Percentiles rank a stretch among this genome's conserved stretches.
Conservation (phyloP, 2,888 invertebrate species). For the Heterodera filipjevi region DNA sequence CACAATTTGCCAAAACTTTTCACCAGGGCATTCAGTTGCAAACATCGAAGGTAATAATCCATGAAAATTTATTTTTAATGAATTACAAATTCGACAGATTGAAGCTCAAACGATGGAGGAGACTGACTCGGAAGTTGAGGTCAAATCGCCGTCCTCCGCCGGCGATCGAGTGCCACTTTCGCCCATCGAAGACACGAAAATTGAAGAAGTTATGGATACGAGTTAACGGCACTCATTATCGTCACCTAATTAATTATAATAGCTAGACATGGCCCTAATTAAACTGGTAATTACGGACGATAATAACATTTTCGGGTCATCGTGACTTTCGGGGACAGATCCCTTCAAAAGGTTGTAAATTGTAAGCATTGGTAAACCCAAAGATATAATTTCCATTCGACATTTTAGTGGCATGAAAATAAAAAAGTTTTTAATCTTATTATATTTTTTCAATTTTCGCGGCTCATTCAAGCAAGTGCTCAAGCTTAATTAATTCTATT, state of each 20-base stretch:
- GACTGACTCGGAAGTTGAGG: constrained; percentile 6
- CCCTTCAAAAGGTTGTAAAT: background rate
- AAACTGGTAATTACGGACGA: no score
- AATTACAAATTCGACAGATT: background rate
- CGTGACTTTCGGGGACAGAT: no score
- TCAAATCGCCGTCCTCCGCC: background rate
- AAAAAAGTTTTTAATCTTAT: no score
- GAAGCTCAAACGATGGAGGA: constrained; percentile 10
- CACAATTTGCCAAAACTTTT: background rate
- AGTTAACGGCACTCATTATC: constrained; percentile 65
- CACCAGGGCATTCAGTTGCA: constrained; percentile 5
- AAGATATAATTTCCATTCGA: no score
- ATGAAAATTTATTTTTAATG: background rate
- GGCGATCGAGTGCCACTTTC: constrained; percentile 37
- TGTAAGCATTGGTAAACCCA: no score
- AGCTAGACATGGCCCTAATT: no score
- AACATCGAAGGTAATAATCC: constrained; percentile 6
- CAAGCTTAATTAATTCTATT: no score
- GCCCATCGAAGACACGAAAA: constrained; percentile 40
- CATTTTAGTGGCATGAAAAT: background rate
- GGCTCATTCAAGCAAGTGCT: no score
- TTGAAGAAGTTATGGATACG: constrained; percentile 39
- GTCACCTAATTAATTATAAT: no score
- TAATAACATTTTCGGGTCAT: no score
- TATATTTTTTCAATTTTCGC: no score